Percentiles rank a stretch among this genome's conserved stretches.
These are phyloP conservation scores for Liopterus haemorrhoidalis DNA, from an alignment of 2,888 invertebrate genomes.

Conservation along the genomic window DNA sequence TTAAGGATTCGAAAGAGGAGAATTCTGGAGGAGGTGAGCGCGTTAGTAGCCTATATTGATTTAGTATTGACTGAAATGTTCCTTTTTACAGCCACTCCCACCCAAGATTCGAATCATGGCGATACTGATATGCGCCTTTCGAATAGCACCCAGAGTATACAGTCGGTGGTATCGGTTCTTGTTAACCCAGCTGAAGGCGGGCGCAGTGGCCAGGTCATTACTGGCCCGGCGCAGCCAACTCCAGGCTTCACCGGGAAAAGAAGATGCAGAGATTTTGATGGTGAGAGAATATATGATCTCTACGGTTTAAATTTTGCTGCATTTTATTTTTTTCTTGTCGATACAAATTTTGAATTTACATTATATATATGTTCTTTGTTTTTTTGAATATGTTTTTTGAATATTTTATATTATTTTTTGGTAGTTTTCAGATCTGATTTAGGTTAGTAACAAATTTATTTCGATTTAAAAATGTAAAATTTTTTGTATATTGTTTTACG, in stretches of 20 bases:
- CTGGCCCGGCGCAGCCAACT: conserved; percentile 38
- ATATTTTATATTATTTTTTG: neutral
- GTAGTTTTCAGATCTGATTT: conserved; percentile 11
- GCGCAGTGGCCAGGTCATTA: conserved; percentile 34
- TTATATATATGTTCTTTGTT: too few species aligned
- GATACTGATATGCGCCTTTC: conserved; percentile 51
- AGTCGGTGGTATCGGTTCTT: conserved; percentile 47
- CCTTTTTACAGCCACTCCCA: conserved; percentile 49
- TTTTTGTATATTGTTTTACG: too few species aligned
- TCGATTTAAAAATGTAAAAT: too few species aligned
- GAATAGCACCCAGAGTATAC: conserved; percentile 50
- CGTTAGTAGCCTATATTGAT: conserved; percentile 23
- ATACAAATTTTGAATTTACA: too few species aligned
- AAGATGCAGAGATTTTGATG: conserved; percentile 85
- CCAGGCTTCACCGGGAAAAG: too few species aligned
- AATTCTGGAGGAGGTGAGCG: conserved; percentile 45
- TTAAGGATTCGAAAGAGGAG: conserved; percentile 9
- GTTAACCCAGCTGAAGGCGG: conserved; percentile 28
- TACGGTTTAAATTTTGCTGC: neutral
- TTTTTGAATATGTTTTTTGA: too few species aligned
- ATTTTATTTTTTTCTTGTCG: neutral
- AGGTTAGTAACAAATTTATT: too few species aligned
- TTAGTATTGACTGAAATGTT: conserved; percentile 22
- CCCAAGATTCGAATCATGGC: conserved; percentile 54
- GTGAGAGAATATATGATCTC: conserved; percentile 44